Evolutionary conservation across 2,888 invertebrate species (phyloP), one percentile per base, ranked within the genome.

Genomic region (Frankliniella intonsa): DNA sequence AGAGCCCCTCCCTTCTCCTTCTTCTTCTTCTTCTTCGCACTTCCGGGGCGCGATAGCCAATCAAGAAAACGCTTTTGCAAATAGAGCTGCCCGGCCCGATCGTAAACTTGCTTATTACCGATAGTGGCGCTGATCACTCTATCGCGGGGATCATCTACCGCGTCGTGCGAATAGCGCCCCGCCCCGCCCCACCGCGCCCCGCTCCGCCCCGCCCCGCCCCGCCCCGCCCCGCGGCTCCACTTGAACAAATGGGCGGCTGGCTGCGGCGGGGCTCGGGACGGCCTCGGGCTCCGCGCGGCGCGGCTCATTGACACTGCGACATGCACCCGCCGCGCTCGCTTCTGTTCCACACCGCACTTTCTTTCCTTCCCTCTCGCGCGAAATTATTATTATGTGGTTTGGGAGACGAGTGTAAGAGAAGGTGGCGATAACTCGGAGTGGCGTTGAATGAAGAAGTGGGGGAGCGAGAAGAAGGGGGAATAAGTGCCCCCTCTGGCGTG

Each of bases 341-440:
- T 38, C 38, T 38, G 38, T 38, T 38, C 38, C 38, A 38, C 38
- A 38, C 38, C 38, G 62, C 62, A 62, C 19, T 19, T 62, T 62
- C 62, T 62, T n/a, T 50, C 19, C 12, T 38, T 1, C 82, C 55
- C 25, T 3, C 50, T 49, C 22, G 80, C 80, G 22, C 27, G 12
- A 82, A 81, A n/a, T 27, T 62, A 51, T 81, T 19, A 27, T 49
- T 82, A 19, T 80, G 55, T 82, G 55, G 25, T 25, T 55, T 25
- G 51, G 81, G 55, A 25, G 51, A 19, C 17, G 19, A n/a, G 19
- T 17, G 19, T 11, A 7, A n/a, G 62, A 1, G 14, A 62, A 62
- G 62, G 7, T 38, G 38, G 5, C 38, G 38, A 5, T 38, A 38
- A 38, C 38, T 3, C 38, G 38, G 38, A n/a, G 62, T n/a, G 62